phyloP scores from a whole-genome alignment of 2,113 vertebrate species.

The Paralichthys olivaceus region DNA sequence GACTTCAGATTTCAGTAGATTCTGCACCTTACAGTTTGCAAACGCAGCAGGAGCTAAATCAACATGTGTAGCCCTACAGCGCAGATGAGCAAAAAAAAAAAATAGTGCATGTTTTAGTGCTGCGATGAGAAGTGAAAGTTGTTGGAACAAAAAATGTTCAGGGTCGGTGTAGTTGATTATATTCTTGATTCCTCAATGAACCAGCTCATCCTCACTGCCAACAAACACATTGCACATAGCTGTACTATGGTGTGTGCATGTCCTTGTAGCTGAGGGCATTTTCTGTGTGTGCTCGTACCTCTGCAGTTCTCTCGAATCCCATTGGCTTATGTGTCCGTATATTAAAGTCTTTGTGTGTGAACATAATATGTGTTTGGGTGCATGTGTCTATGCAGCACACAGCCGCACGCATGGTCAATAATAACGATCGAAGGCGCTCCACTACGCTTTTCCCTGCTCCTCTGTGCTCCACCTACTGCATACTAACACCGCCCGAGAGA shows the following conservation, averaged over 20 bases:
- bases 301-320: slow-evolving; percentile 48
- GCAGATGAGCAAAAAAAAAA: not conserved
- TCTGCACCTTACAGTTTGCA: not conserved
- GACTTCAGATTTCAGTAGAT: not conserved
- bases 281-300: slow-evolving; percentile 11
- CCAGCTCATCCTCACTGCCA: not conserved
- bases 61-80: not conserved
- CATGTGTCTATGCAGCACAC: slow-evolving; percentile 43
- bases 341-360: slow-evolving; percentile 30
- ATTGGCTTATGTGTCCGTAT: slow-evolving; percentile 34
- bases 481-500: slow-evolving; percentile 73
- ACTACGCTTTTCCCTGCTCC: slow-evolving; percentile 59
- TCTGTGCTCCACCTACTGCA: slow-evolving; percentile 72
- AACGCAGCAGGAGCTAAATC: not conserved
- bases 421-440: slow-evolving; percentile 72
- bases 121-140: not conserved
- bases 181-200: slow-evolving; percentile 8
- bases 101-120: not conserved
- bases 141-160: not conserved
- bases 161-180: not conserved
- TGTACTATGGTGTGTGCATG: slow-evolving; percentile 20
- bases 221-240: slow-evolving; percentile 1
- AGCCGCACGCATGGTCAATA: slow-evolving; percentile 76
- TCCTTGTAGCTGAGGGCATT: slow-evolving; percentile 57
- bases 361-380: slow-evolving; percentile 19